A percentile compares a stretch with the other conserved stretches of the same genome.
phyloP scores from a whole-genome alignment of 2,113 vertebrate species.

The Solea senegalensis region DNA sequence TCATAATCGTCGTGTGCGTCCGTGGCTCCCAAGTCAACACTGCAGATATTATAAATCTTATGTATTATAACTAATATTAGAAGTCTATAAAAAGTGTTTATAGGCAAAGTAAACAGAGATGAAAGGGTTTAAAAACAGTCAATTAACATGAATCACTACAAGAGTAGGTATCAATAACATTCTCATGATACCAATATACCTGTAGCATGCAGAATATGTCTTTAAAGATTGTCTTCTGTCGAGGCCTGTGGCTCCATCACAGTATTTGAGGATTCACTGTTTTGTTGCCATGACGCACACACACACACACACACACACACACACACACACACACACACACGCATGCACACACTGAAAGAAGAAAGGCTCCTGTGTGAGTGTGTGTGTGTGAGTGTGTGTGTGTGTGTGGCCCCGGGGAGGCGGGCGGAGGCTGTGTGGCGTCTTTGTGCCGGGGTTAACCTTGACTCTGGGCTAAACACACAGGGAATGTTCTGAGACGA shows the following conservation, averaged over 20 bases:
- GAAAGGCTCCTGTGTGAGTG: slow-evolving; percentile 54
- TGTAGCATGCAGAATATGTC: neutral
- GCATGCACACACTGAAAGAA: slow-evolving; percentile 41
- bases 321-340: slow-evolving; percentile 18
- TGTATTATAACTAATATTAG: no score
- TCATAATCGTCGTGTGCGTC: no score
- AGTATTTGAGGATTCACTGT: slow-evolving; percentile 19
- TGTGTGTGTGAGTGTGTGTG: slow-evolving; percentile 59
- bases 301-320: slow-evolving; percentile 15
- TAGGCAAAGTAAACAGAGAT: no score
- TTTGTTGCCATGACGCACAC: slow-evolving; percentile 36
- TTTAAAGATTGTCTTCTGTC: slow-evolving; percentile 9
- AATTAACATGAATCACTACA: no score
- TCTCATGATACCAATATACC: no score
- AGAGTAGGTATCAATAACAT: no score
- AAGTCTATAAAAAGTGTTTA: no score
- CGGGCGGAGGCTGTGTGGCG: slow-evolving; percentile 70
- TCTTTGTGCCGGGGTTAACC: slow-evolving; percentile 79
- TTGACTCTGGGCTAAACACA: slow-evolving; percentile 76
- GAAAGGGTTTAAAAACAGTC: no score
- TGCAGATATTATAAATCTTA: no score
- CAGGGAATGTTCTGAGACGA: slow-evolving; percentile 75
- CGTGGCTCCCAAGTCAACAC: no score
- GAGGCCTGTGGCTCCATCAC: slow-evolving; percentile 3
- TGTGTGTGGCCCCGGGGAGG: slow-evolving; percentile 65